These are phyloP conservation scores for Anastatus disparis DNA, from an alignment of 1,140 invertebrate genomes.

Conservation along the genomic window DNA sequence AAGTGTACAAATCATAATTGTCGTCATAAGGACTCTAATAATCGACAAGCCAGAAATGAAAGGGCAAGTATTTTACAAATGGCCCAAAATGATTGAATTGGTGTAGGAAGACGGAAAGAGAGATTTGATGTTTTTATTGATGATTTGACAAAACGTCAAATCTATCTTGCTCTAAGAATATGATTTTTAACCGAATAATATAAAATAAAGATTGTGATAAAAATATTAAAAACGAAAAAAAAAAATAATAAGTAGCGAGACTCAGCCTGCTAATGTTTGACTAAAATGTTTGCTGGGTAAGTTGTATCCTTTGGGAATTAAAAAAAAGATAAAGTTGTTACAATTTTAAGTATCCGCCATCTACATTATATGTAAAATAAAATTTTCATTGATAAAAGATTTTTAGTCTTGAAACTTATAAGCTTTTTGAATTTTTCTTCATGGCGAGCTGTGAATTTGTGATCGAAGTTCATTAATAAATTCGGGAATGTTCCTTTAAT, in stretches of 20 bases:
- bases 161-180: no score
- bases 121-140: no score
- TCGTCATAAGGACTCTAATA: constrained; percentile 1
- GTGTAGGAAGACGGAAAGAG: no score
- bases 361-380: background rate
- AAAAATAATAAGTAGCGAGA: background rate
- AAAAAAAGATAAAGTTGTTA: background rate
- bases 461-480: no score
- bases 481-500: no score
- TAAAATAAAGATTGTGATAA: constrained; percentile 29
- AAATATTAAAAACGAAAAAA: background rate
- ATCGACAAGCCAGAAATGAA: background rate
- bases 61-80: background rate
- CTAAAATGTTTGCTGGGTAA: background rate
- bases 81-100: no score
- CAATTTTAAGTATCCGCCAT: background rate
- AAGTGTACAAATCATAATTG: constrained; percentile 24
- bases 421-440: no score
- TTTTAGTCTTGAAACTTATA: no score
- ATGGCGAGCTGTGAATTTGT: no score
- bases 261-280: constrained; percentile 22
- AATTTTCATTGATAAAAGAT: no score
- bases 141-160: no score
- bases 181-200: constrained; percentile 14
- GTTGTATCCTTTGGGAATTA: no score